A percentile compares a stretch with the other conserved stretches of the same genome.
Evolutionary conservation across 2,113 vertebrate species (phyloP).

Genomic region (Rhombomys opimus): DNA sequence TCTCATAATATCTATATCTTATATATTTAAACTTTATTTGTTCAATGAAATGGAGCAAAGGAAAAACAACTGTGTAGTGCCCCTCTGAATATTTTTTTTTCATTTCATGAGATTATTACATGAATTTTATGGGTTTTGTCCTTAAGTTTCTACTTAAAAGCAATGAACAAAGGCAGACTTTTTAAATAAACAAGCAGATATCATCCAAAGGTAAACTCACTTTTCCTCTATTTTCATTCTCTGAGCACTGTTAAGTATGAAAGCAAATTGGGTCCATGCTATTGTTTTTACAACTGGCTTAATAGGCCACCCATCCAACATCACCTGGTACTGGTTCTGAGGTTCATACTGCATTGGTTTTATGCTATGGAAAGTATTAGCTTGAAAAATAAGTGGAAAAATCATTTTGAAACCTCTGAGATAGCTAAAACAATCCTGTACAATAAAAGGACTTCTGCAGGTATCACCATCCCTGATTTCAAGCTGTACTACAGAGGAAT

Average conservation of each 20-base stretch:
- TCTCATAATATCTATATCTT: neutral
- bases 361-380: neutral
- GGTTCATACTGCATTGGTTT: constrained; percentile 14
- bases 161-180: neutral
- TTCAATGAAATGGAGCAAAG: constrained; percentile 41
- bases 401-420: neutral
- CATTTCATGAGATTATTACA: constrained; percentile 21
- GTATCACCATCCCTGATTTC: too few relatives aligned
- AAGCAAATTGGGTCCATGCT: constrained; percentile 3
- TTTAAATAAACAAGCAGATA: neutral
- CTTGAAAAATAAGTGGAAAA: neutral
- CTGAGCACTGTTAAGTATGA: constrained; percentile 21
- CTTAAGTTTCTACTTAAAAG: constrained; percentile 8
- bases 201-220: neutral
- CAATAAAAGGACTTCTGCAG: too few relatives aligned
- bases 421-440: too few relatives aligned
- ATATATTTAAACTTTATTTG: neutral
- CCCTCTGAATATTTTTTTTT: constrained; percentile 16
- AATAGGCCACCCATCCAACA: neutral
- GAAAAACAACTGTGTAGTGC: neutral
- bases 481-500: too few relatives aligned
- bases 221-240: constrained; percentile 42
- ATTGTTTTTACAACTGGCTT: neutral
- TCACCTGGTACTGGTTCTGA: constrained; percentile 36
- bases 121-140: neutral